Evolutionary conservation across 2,888 invertebrate genomes (phyloP), one percentile per base, ranked within the genome.

Genomic region (Chloromyia formosa): DNA sequence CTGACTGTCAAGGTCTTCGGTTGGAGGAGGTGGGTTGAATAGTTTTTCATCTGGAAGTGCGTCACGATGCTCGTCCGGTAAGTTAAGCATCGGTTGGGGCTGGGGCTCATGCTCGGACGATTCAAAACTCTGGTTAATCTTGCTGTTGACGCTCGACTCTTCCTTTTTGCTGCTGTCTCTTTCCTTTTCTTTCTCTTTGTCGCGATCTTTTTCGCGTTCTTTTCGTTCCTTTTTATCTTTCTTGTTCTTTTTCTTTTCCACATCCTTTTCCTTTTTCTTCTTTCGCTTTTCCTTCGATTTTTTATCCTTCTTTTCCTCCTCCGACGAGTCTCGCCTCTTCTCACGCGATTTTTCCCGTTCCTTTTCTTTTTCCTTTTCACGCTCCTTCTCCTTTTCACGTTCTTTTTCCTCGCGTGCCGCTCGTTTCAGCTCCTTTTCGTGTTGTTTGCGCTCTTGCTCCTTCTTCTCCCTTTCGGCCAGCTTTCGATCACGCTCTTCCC

Each of bases 251-350:
- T 87, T 83, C 81, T 87, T 88, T 77, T 83, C 83, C 78, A 87
- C 87, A 74, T 89, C 88, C 79, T 88, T 88, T 18, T 90, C 89
- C 80, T 88, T 89, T 74, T 87, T 88, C 75, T 88, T 89, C 77
- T 85, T 87, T 77, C 80, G 86, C 80, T 86, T 80, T n/a, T 79
- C 79, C 68, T 80, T 80, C n/a, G 83, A 82, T 78, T 85, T 86
- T 74, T 86, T 85, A 61, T 82, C 83, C 75, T 82, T 79, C 16
- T 80, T 83, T 77, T 82, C 81, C 75, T 82, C 82, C 78, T 82
- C 80, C 74, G 74, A 77, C 5, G 79, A 77, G 56, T 75, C 78
- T 16, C 71, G 61, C 56, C 75, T 78, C 20, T 78, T 78, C 64
- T 77, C 82, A 77, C 81, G 80, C 78, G 82, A 79, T 78, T 81